Conservation (phyloP, 2,888 invertebrate species). For the Idaea aversata region DNA sequence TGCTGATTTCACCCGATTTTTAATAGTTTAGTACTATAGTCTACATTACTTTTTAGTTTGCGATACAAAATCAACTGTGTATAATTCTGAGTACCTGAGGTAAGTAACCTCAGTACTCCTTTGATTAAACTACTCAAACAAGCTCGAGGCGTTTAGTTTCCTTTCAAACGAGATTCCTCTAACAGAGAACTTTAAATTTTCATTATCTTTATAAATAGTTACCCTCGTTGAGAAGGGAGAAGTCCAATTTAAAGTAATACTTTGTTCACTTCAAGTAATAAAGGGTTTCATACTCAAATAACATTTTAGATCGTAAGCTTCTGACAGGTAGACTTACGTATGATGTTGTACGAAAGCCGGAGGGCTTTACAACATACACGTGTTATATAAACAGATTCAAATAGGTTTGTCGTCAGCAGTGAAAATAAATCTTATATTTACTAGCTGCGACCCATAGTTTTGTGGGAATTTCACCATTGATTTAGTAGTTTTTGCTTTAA, state of each 20-base stretch:
- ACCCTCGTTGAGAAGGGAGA: neutral
- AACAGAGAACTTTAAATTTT: neutral
- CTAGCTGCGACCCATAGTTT: neutral
- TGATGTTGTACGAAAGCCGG: neutral
- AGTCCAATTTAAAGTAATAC: neutral
- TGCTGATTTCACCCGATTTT: too few species aligned
- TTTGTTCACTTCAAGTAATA: conserved; percentile 1
- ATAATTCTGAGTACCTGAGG: neutral
- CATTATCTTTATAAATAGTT: neutral
- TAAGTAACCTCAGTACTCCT: neutral
- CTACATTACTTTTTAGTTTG: neutral
- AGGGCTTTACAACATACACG: neutral
- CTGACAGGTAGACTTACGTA: neutral
- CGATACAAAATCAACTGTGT: neutral
- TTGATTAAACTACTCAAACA: neutral
- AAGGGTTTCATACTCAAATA: neutral
- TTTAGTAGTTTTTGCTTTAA: too few species aligned
- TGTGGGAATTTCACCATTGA: neutral
- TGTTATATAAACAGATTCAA: neutral
- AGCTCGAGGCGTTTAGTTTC: neutral
- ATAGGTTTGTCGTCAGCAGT: neutral
- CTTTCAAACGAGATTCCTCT: neutral
- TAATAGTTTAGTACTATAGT: neutral
- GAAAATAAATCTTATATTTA: neutral
- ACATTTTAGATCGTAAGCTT: neutral